These are phyloP conservation scores for Collichthys lucidus DNA, from an alignment of 2,113 vertebrate species.

Conservation along the genomic window DNA sequence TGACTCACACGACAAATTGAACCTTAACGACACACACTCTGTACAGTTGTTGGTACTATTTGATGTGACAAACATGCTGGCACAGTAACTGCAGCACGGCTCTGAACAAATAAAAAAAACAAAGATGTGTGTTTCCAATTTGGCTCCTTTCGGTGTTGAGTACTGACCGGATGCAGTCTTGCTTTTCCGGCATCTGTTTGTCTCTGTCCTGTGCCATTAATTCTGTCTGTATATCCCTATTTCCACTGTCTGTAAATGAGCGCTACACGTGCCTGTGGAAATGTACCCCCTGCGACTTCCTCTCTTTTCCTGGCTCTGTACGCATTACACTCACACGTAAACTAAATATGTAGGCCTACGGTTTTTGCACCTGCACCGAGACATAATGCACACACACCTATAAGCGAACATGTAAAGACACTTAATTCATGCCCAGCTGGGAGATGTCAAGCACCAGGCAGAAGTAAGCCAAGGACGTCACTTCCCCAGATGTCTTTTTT, in stretches of 20 bases:
- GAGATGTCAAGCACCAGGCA: constrained; percentile 67
- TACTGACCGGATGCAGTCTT: constrained; percentile 40
- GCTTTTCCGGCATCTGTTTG: constrained; percentile 65
- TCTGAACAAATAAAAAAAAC: constrained; percentile 15
- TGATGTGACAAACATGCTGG: constrained; percentile 68
- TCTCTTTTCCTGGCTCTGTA: constrained; percentile 61
- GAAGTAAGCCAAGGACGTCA: constrained; percentile 60
- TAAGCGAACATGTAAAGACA: constrained; percentile 57
- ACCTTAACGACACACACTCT: constrained; percentile 64
- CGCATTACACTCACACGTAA: constrained; percentile 38
- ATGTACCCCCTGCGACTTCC: constrained; percentile 70
- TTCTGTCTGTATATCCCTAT: constrained; percentile 64
- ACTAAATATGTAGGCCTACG: constrained; percentile 46
- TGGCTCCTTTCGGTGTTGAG: constrained; percentile 9
- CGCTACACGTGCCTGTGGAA: constrained; percentile 77
- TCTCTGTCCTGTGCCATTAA: constrained; percentile 70
- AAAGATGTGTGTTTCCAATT: constrained; percentile 28
- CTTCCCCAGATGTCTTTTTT: constrained; percentile 45
- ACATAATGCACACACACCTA: constrained; percentile 56
- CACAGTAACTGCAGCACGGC: constrained; percentile 66
- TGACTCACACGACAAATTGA: constrained; percentile 45
- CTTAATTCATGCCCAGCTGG: constrained; percentile 60
- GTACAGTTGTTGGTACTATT: constrained; percentile 70
- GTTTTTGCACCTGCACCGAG: constrained; percentile 60
- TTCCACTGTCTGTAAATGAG: constrained; percentile 75